phyloP scores from a whole-genome alignment of 2,113 vertebrate species.

The Rhynchopsitta pachyrhyncha region DNA sequence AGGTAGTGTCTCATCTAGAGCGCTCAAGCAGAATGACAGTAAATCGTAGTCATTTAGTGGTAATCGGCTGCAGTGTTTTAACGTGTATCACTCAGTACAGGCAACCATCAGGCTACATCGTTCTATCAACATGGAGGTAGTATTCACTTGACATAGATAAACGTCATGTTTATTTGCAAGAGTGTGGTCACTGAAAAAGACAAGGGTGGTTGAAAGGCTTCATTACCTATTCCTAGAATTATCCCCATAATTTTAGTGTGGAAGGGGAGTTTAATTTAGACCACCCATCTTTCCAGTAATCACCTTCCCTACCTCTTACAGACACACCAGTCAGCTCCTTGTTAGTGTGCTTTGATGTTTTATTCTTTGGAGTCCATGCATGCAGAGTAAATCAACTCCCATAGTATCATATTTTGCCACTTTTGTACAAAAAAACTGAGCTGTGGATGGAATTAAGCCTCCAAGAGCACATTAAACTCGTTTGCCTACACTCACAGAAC shows the following conservation, averaged over 20 bases:
- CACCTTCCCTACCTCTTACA: not conserved
- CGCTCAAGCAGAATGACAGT: not conserved
- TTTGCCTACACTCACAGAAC: not conserved
- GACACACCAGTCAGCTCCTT: not conserved
- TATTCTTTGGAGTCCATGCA: not conserved
- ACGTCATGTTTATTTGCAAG: not conserved
- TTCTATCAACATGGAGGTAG: not conserved
- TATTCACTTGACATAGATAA: not conserved
- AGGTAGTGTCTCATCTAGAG: not conserved
- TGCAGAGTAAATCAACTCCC: not conserved
- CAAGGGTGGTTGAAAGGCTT: not conserved
- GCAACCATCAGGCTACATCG: not conserved
- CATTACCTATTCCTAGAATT: not conserved
- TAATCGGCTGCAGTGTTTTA: not conserved
- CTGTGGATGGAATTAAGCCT: not conserved
- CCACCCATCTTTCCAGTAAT: not conserved
- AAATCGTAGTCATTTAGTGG: conserved; percentile 9
- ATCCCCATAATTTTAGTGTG: not conserved
- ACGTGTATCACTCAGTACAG: rapidly evolving
- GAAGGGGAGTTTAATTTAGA: not conserved
- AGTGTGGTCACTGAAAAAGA: not conserved
- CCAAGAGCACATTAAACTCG: not conserved
- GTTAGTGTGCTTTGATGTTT: not conserved
- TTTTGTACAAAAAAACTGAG: not conserved
- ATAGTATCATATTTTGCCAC: not conserved